A percentile compares a stretch with the other conserved stretches of the same genome.
Conservation (phyloP, 1,140 invertebrate genomes). For the Lordiphosa mommai region DNA sequence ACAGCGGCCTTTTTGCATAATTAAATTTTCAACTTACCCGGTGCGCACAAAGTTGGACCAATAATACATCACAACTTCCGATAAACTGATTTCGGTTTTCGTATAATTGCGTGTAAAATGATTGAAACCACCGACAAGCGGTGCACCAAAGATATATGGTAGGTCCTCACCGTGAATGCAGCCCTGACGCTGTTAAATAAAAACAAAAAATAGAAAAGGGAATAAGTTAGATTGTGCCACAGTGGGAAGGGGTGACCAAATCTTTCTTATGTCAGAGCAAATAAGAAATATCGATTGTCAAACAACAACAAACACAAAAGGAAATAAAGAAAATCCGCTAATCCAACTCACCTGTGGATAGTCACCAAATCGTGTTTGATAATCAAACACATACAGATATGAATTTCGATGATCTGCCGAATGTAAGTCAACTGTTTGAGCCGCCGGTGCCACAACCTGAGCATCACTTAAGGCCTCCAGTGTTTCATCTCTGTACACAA, state of each 20-base stretch:
- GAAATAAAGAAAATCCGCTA: background rate
- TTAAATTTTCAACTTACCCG: conserved; percentile 86
- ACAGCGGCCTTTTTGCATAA: background rate
- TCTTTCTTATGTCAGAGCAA: no score
- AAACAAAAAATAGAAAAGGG: conserved; percentile 2
- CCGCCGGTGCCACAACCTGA: conserved; percentile 93
- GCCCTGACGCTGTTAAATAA: conserved; percentile 85
- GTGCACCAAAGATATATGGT: conserved; percentile 93
- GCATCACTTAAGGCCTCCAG: conserved; percentile 96
- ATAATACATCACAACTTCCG: conserved; percentile 96
- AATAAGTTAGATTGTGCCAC: conserved; percentile 7
- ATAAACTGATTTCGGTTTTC: conserved; percentile 91
- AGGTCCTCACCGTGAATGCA: conserved; percentile 96
- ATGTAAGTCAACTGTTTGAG: conserved; percentile 95
- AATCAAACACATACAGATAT: conserved; percentile 95
- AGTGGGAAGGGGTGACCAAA: no score
- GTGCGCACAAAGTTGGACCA: conserved; percentile 98
- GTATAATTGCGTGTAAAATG: conserved; percentile 94
- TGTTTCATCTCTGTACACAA: conserved; percentile 90
- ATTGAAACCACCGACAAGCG: conserved; percentile 88
- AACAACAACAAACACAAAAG: no score
- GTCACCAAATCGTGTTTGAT: conserved; percentile 94
- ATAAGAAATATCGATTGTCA: no score
- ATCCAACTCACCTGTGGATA: conserved; percentile 88
- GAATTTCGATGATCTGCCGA: conserved; percentile 90